Percentiles rank a stretch among this genome's conserved stretches.
phyloP scores from a whole-genome alignment of 2,888 invertebrate genomes.

The Thereva nobilitata region DNA sequence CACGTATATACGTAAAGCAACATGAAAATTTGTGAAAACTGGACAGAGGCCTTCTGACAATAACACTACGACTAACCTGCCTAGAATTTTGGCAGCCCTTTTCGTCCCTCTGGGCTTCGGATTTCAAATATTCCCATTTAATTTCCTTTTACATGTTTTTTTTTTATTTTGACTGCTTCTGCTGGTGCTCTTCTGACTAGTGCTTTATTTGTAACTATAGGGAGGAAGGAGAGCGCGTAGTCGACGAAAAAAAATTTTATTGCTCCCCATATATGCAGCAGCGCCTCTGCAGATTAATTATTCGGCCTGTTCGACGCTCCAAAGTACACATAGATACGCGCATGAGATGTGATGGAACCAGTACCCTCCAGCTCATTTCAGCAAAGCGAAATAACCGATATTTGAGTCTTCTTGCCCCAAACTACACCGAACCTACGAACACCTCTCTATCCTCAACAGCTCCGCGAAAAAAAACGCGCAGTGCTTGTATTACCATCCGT shows the following conservation, averaged over 20 bases:
- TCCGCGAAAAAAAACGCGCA: slow-evolving; percentile 30
- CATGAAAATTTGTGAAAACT: no score
- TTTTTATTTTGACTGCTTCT: slow-evolving; percentile 24
- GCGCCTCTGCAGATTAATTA: slow-evolving; percentile 36
- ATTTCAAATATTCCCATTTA: slow-evolving; percentile 29
- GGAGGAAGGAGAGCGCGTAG: slow-evolving; percentile 23
- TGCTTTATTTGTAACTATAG: slow-evolving; percentile 27
- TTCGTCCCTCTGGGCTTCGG: neutral
- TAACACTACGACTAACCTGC: no score
- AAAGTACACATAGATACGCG: slow-evolving; percentile 28
- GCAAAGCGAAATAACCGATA: slow-evolving; percentile 34
- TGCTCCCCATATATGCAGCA: slow-evolving; percentile 37
- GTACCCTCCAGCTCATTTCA: slow-evolving; percentile 22
- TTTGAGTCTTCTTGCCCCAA: slow-evolving; percentile 23
- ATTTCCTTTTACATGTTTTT: slow-evolving; percentile 16
- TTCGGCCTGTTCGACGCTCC: slow-evolving; percentile 32
- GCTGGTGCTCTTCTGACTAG: slow-evolving; percentile 32
- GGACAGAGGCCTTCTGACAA: no score
- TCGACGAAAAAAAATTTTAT: slow-evolving; percentile 32
- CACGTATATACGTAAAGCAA: no score
- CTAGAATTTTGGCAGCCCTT: no score
- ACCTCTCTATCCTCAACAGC: slow-evolving; percentile 22
- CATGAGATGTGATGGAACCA: slow-evolving; percentile 13
- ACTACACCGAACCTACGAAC: neutral
- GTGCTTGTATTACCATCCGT: slow-evolving; percentile 25